Evolutionary conservation across 2,888 invertebrate species (phyloP), one percentile per base, ranked within the genome.

Genomic region (Steinernema hermaphroditum): DNA sequence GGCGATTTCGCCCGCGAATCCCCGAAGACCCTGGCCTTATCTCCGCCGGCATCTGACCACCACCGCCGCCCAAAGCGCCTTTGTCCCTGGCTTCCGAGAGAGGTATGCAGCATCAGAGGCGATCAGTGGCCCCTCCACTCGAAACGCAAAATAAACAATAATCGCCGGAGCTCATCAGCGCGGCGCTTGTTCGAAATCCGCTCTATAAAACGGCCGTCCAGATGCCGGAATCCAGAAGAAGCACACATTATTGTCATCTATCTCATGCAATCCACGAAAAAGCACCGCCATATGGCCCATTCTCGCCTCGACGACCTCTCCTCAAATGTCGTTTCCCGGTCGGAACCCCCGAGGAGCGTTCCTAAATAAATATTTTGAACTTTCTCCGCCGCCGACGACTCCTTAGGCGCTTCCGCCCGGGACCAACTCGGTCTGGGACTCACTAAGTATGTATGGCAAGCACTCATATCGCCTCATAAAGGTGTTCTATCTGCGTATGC

Each of bases 401-500:
- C 43, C 8, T 41, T 41, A 12, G 9, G 43, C 43, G 9, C 14
- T 14, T 41, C 43, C 43, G 43, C 43, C 8, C 43, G 9, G 43
- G 9, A 14, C 43, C 9, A 41, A 27, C 24, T 54, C 49, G 49
- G 49, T 49, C 54, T 4, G 54, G 24, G 14, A 54, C 54, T 54
- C 54, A 54, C 54, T 54, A 62, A 62, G 62, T 62, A 54, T 54
- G 9, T 24, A 54, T 54, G 54, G 24, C 6, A 27, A 14, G 32
- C 22, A 32, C 27, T 29, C 27, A 62, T 62, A 62, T 54, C 19
- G 27, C 19, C 54, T 54, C 27, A 27, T 54, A 54, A 54, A 54
- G 54, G 54, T 54, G 54, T 54, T 54, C 27, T 27, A 54, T 54
- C 54, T 54, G n/a, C 22, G 54, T 27, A 54, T 54, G 54, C 54